These are phyloP conservation scores for Chlorocebus sabaeus DNA, from an alignment of 2,113 vertebrate species.

Conservation along the genomic window DNA sequence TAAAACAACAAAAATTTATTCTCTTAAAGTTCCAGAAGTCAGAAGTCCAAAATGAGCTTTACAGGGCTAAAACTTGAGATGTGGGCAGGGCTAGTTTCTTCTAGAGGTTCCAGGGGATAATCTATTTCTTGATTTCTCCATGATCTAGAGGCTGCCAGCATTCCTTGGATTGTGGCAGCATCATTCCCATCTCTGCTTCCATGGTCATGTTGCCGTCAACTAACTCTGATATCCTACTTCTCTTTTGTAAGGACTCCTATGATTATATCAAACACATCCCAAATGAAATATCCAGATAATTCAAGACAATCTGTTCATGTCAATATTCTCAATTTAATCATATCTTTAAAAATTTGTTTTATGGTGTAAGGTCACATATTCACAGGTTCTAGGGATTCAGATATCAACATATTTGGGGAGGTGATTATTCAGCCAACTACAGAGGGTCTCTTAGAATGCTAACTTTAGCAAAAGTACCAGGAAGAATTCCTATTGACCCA, in stretches of 20 bases:
- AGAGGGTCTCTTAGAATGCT: not conserved
- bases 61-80: not conserved
- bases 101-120: not conserved
- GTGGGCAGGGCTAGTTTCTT: not conserved
- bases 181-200: not conserved
- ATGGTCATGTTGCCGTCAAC: not conserved
- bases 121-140: not conserved
- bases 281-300: not conserved
- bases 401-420: not conserved
- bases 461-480: not conserved
- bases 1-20: slow-evolving; percentile 2
- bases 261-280: not conserved
- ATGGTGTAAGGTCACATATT: not conserved
- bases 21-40: not conserved
- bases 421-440: not conserved
- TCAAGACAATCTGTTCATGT: not conserved
- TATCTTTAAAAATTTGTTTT: not conserved
- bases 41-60: not conserved
- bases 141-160: not conserved
- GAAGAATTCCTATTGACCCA: not conserved
- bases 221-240: not conserved
- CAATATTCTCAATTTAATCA: not conserved
- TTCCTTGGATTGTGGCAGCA: not conserved
- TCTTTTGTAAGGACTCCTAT: not conserved
- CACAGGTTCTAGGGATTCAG: not conserved